These are phyloP conservation scores for Orbicella faveolata DNA, from an alignment of 64 coral and sea anemone species.

Conservation along the genomic window DNA sequence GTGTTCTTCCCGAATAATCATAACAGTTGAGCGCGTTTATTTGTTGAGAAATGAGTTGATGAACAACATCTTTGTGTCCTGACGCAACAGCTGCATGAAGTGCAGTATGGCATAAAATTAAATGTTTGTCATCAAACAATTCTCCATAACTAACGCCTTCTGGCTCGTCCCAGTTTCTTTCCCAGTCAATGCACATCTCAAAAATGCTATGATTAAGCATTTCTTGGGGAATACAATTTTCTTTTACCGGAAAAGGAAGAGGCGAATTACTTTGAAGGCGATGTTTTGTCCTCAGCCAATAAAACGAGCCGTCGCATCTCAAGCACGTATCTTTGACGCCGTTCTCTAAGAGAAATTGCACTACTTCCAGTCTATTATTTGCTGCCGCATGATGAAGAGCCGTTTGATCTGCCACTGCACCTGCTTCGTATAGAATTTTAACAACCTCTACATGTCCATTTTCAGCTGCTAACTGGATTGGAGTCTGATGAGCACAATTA, in stretches of 20 bases:
- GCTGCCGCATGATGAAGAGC: constrained; percentile 13
- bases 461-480: constrained; percentile 31
- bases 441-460: constrained; percentile 29
- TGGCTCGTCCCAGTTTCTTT: not conserved
- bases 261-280: not conserved
- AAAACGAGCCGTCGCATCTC: constrained; percentile 16
- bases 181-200: not conserved
- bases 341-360: constrained; percentile 1
- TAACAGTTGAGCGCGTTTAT: not conserved
- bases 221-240: not conserved
- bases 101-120: constrained; percentile 28
- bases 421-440: not conserved
- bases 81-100: constrained; percentile 30
- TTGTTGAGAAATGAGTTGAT: not conserved
- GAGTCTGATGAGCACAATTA: not conserved
- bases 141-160: not conserved
- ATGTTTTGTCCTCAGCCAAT: not conserved
- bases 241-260: not conserved
- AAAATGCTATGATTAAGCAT: too few species aligned
- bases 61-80: not conserved
- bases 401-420: constrained; percentile 2
- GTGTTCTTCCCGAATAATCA: constrained; percentile 34
- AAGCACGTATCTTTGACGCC: constrained; percentile 7
- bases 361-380: constrained; percentile 4
- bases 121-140: constrained; percentile 15